Evolutionary conservation across 2,888 invertebrate species (phyloP).

Genomic region (Athrips mouffetella): DNA sequence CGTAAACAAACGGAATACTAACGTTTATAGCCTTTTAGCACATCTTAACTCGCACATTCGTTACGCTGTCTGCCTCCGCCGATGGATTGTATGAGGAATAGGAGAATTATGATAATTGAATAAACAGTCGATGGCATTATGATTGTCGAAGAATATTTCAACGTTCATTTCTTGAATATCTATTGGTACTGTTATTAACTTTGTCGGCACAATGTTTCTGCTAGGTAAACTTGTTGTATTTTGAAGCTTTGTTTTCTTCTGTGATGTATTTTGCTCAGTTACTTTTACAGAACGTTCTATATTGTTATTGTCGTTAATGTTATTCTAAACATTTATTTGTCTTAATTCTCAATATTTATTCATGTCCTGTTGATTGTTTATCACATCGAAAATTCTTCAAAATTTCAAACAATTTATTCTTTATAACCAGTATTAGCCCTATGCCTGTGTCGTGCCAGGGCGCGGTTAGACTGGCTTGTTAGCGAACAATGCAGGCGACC

Average conservation of each 20-base stretch:
- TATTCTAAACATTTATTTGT: no score
- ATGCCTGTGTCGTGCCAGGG: constrained; percentile 51
- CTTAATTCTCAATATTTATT: no score
- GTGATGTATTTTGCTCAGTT: no score
- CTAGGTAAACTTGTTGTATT: no score
- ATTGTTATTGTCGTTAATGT: no score
- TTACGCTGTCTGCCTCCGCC: constrained; percentile 36
- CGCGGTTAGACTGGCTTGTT: constrained; percentile 67
- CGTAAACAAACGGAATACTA: constrained; percentile 64
- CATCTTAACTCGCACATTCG: constrained; percentile 48
- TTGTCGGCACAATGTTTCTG: constrained; percentile 6
- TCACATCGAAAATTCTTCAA: neutral
- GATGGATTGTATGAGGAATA: constrained; percentile 18
- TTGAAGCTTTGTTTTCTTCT: no score
- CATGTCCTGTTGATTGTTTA: neutral
- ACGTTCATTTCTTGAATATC: constrained; percentile 8
- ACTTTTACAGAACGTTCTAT: no score
- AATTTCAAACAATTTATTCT: constrained; percentile 1
- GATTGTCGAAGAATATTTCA: constrained; percentile 2
- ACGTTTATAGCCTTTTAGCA: constrained; percentile 61
- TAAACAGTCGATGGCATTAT: constrained; percentile 14
- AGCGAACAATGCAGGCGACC: constrained; percentile 61
- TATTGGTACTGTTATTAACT: constrained; percentile 1
- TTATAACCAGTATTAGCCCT: neutral
- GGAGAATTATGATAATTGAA: constrained; percentile 8